A percentile compares a stretch with the other conserved stretches of the same genome.
Conservation (phyloP, 2,888 invertebrate species). For the Mythimna lalbum region DNA sequence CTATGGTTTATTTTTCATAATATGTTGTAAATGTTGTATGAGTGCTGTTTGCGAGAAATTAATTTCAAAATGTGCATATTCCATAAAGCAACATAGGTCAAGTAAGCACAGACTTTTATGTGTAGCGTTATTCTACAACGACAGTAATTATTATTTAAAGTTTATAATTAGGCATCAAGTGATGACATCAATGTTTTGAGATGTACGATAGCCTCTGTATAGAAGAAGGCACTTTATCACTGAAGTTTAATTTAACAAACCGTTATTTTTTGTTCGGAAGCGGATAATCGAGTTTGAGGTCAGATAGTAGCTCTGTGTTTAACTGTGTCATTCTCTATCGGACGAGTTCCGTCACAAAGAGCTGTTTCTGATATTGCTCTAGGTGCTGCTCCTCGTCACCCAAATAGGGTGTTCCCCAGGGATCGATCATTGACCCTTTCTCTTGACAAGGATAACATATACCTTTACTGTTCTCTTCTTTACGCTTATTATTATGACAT, state of each 20-base stretch:
- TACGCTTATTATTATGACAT: no score
- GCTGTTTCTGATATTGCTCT: conserved; percentile 25
- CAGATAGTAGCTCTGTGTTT: conserved; percentile 58
- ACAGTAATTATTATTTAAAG: conserved; percentile 61
- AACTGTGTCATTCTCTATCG: conserved; percentile 44
- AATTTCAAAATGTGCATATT: conserved; percentile 23
- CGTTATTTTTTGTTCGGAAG: conserved; percentile 68
- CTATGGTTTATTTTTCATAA: neutral
- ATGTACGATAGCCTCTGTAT: conserved; percentile 78
- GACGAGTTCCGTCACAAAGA: conserved; percentile 9
- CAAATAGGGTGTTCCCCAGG: conserved; percentile 15
- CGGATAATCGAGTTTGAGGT: conserved; percentile 68
- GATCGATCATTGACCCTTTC: conserved; percentile 18
- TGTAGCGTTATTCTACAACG: conserved; percentile 50
- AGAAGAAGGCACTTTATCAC: conserved; percentile 72
- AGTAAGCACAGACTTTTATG: conserved; percentile 27
- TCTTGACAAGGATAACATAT: neutral
- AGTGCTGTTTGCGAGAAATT: neutral
- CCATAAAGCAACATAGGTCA: conserved; percentile 25
- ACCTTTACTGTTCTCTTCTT: neutral
- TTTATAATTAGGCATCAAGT: conserved; percentile 65
- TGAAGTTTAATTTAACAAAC: conserved; percentile 71
- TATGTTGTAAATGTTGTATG: neutral
- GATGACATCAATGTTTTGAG: conserved; percentile 77
- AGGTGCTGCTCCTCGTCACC: neutral